Conservation (phyloP, 2,113 vertebrate genomes). For the Mastomys natalensis region DNA sequence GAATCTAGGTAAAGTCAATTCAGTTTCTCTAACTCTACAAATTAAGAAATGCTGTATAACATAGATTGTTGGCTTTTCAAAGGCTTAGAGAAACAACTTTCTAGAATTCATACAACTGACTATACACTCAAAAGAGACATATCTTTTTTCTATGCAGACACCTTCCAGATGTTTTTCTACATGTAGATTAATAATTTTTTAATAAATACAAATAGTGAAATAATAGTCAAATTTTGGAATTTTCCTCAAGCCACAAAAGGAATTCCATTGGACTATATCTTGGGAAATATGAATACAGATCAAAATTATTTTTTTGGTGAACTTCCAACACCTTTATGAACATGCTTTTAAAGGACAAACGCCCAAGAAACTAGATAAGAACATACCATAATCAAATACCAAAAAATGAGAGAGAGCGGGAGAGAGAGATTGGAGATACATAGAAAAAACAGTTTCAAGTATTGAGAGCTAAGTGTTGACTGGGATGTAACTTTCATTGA, state of each 20-base stretch:
- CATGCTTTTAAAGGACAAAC: slow-evolving; percentile 62
- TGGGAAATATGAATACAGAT: background rate
- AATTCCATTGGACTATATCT: slow-evolving; percentile 57
- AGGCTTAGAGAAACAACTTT: slow-evolving; percentile 57
- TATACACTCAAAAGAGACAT: slow-evolving; percentile 72
- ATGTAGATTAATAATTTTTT: slow-evolving; percentile 48
- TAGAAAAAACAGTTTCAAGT: slow-evolving; percentile 10
- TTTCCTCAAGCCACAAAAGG: slow-evolving; percentile 62
- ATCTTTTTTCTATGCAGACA: slow-evolving; percentile 49
- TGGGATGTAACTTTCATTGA: slow-evolving; percentile 43
- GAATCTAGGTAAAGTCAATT: slow-evolving; percentile 65
- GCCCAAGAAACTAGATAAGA: background rate
- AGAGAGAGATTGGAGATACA: background rate
- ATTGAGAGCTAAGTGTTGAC: slow-evolving; percentile 36
- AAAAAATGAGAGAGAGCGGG: background rate
- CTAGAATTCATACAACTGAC: slow-evolving; percentile 56
- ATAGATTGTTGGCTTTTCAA: slow-evolving; percentile 59
- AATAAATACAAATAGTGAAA: slow-evolving; percentile 56
- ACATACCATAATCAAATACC: background rate
- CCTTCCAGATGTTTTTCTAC: slow-evolving; percentile 63
- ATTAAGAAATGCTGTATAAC: slow-evolving; percentile 28
- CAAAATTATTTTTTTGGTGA: slow-evolving; percentile 48
- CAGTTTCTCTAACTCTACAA: slow-evolving; percentile 57
- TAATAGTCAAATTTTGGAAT: slow-evolving; percentile 55
- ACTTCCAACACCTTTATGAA: slow-evolving; percentile 44